Evolutionary conservation across 2,113 vertebrate species (phyloP).

Genomic region (Vulpes ferrilata): DNA sequence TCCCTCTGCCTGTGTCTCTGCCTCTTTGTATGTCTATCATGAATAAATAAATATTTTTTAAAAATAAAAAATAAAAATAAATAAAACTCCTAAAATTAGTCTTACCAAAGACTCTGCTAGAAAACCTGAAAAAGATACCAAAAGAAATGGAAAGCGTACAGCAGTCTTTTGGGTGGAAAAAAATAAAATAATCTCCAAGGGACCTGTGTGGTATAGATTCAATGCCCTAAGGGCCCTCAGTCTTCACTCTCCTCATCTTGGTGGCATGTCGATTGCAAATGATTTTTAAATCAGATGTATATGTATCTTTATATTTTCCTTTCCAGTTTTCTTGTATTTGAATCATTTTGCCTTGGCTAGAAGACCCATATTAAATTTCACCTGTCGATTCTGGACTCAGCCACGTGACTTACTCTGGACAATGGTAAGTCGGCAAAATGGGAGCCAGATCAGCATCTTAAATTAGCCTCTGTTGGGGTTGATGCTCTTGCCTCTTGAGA

Average conservation of each 20-base stretch:
- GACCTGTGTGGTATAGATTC: no score
- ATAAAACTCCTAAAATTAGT: background rate
- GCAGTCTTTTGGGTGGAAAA: fast-evolving
- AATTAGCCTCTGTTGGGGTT: background rate
- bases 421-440: no score
- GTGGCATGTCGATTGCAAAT: background rate
- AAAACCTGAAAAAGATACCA: no score
- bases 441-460: background rate
- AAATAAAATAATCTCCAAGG: background rate
- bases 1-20: no score
- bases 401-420: background rate
- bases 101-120: background rate
- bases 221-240: fast-evolving
- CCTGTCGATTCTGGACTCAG: fast-evolving
- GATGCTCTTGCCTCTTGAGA: background rate
- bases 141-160: fast-evolving
- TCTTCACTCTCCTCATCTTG: fast-evolving
- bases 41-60: no score
- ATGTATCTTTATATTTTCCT: background rate
- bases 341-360: background rate
- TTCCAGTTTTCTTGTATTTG: background rate
- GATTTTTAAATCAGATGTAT: background rate
- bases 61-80: no score
- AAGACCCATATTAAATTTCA: background rate
- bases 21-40: no score